Evolutionary conservation across 2,797 vertebrate species (phyloP).

Genomic region (Leptoclinus maculatus): DNA sequence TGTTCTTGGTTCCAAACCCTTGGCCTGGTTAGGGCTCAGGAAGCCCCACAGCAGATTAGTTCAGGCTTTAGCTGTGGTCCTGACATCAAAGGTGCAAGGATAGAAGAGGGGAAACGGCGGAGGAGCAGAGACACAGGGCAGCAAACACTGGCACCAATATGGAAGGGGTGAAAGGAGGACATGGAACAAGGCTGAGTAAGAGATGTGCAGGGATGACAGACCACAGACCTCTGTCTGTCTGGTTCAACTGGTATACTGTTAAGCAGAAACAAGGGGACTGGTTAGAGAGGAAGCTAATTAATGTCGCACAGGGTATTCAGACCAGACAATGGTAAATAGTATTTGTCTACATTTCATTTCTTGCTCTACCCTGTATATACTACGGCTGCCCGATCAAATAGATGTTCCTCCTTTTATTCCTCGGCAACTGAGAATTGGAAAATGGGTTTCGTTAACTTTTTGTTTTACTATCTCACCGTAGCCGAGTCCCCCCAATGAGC

Average conservation of each 20-base stretch:
- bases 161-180: conserved; percentile 29
- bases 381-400: conserved; percentile 3
- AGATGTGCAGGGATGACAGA: conserved; percentile 15
- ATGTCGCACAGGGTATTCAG: conserved; percentile 6
- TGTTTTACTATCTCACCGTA: not conserved
- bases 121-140: conserved; percentile 48
- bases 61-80: conserved; percentile 69
- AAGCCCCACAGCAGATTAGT: conserved; percentile 74
- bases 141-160: conserved; percentile 48
- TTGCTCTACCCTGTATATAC: conserved; percentile 1
- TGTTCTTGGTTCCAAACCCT: conserved; percentile 60
- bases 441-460: not conserved
- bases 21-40: conserved; percentile 52
- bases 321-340: conserved; percentile 20
- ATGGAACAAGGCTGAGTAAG: conserved; percentile 27
- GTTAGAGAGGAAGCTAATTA: not conserved
- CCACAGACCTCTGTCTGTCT: not conserved
- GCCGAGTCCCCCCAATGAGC: not conserved
- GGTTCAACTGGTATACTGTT: not conserved
- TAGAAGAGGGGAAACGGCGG: conserved; percentile 52
- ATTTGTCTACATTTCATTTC: conserved; percentile 15
- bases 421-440: not conserved
- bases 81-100: conserved; percentile 76
- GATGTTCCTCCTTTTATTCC: not conserved
- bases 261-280: not conserved